These are phyloP conservation scores for Leiothrix lutea DNA, from an alignment of 2,113 vertebrate genomes.

Conservation along the genomic window DNA sequence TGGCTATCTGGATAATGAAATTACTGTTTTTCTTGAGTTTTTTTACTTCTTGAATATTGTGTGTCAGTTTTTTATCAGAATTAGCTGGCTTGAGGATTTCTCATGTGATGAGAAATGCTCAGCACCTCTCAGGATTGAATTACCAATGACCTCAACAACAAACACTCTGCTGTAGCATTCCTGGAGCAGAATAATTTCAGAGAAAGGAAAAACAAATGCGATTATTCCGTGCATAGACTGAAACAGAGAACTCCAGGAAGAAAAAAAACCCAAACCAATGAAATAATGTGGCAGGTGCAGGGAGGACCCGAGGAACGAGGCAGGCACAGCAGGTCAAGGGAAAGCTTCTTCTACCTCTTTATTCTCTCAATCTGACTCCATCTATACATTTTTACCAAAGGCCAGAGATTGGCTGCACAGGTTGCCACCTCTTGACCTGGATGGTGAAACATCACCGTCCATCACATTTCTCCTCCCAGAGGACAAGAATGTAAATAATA, in stretches of 20 bases:
- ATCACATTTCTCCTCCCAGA: too few species aligned
- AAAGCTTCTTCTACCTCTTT: too few species aligned
- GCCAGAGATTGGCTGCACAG: too few species aligned
- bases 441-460: too few species aligned
- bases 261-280: neutral
- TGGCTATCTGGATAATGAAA: neutral
- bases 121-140: neutral
- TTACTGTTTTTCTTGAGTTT: neutral
- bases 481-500: too few species aligned
- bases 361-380: too few species aligned
- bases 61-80: neutral
- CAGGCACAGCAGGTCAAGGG: too few species aligned
- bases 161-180: neutral
- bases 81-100: neutral
- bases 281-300: too few species aligned
- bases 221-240: neutral
- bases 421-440: too few species aligned
- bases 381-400: too few species aligned
- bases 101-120: neutral
- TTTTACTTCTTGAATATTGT: neutral
- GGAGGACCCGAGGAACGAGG: too few species aligned
- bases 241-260: neutral
- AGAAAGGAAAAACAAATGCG: neutral
- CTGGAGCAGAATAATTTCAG: neutral
- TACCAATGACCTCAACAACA: neutral